Evolutionary conservation across 2,113 vertebrate species (phyloP).

Genomic region (Conger conger): DNA sequence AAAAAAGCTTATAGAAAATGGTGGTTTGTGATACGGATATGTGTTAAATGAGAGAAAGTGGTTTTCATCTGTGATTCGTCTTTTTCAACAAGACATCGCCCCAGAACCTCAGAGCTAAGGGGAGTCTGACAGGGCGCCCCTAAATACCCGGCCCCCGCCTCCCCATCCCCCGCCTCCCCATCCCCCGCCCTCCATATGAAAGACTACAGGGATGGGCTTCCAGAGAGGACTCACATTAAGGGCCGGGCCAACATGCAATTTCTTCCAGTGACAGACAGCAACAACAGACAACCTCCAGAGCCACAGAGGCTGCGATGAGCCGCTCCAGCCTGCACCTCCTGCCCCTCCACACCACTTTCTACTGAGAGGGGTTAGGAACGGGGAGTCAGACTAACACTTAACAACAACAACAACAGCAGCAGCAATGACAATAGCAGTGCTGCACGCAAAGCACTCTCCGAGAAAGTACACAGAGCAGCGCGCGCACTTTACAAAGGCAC

Average conservation of each 20-base stretch:
- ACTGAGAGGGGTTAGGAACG: not conserved
- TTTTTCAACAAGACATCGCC: not conserved
- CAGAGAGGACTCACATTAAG: not conserved
- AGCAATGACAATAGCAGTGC: not conserved
- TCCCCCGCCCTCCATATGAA: not conserved
- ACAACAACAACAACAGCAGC: too few species aligned
- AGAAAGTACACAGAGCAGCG: not conserved
- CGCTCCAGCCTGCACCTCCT: not conserved
- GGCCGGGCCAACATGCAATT: not conserved
- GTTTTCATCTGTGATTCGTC: not conserved
- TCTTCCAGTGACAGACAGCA: not conserved
- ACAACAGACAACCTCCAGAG: conserved; percentile 10
- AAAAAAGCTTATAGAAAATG: not conserved
- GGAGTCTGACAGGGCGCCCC: not conserved
- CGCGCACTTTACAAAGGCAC: too few species aligned
- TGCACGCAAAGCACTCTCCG: not conserved
- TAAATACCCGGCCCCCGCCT: not conserved
- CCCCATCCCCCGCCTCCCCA: not conserved
- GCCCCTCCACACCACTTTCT: too few species aligned
- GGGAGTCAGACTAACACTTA: too few species aligned
- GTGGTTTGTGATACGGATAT: not conserved
- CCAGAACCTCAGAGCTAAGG: not conserved
- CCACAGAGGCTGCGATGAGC: not conserved
- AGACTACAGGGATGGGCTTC: not conserved
- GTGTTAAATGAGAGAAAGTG: not conserved